Base-by-base conservation (phyloP, 2,888 invertebrate genomes). In the Sphaerophoria taeniata region DNA sequence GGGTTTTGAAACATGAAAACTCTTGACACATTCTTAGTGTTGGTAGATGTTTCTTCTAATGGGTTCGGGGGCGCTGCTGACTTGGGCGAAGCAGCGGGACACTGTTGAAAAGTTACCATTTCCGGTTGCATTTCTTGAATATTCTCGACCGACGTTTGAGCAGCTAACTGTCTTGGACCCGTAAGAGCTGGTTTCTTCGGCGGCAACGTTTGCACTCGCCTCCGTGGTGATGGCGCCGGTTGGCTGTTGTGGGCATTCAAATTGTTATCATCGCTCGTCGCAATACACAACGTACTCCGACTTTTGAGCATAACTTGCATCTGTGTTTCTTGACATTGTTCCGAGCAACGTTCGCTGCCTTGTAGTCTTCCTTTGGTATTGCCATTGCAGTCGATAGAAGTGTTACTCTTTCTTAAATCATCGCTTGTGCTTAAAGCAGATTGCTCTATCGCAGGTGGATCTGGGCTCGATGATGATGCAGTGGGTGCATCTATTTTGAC, bases 211-310 rank as follows among this genome's bases (percentile, higher is more conserved):
- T 34, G 51, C 14, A 91, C 81, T 11, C 89, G 89, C 43, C 91
- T 91, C 12, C 92, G 88, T 0, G 92, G 92, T 36, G 90, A 90
- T 7, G 92, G 92, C 72, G 91, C 92, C 0, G 92, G 92, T 3
- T 89, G 81, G 24, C 51, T 55, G 14, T 11, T 65, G 4, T 11
- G 31, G 2, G 47, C 33, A 2, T 36, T 11, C 14, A 36, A 14
- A 39, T 11, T 39, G 11, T 24, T 2, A 24, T 43, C 43, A 43
- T 43, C 43, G 43, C 11, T 58, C 16, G 16, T 16, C 39, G 11
- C 9, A 24, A 43, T 43, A 9, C 43, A 43, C 2, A 43, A 43
- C 3, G 43, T 11, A 12, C 6, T 43, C 12, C 12, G 43, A 43
- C 43, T 43, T 43, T 43, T 43, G 43, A 43, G 43, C 12, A 43